Conservation (phyloP, 2,888 invertebrate species). For the Chouioia cunea region DNA sequence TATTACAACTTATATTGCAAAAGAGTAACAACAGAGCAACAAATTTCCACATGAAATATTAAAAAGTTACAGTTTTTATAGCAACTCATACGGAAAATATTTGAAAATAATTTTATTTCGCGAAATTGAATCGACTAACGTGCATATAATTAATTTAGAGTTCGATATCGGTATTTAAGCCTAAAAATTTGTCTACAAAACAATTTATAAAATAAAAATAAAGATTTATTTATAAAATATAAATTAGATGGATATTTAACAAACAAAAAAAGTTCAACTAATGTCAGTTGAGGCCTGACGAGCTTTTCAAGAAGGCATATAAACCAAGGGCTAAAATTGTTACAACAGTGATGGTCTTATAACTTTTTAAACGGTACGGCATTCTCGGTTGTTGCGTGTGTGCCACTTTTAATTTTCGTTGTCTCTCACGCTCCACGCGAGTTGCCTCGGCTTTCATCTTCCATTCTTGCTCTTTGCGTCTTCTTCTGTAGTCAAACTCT, state of each 20-base stretch:
- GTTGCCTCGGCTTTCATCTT: constrained; percentile 60
- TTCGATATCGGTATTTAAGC: constrained; percentile 21
- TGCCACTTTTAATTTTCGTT: constrained; percentile 58
- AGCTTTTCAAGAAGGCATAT: constrained; percentile 64
- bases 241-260: constrained; percentile 21
- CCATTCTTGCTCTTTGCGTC: constrained; percentile 71
- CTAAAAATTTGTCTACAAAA: constrained; percentile 5
- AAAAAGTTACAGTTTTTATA: constrained; percentile 14
- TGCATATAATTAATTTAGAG: background rate
- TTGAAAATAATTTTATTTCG: constrained; percentile 20
- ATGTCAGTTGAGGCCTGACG: constrained; percentile 66
- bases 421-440: constrained; percentile 60
- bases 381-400: constrained; percentile 60
- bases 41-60: constrained; percentile 26
- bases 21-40: constrained; percentile 37
- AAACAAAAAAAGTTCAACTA: constrained; percentile 50
- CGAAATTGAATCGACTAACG: constrained; percentile 7
- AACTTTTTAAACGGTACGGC: constrained; percentile 67
- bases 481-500: constrained; percentile 78
- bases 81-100: background rate
- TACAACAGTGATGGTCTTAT: constrained; percentile 64
- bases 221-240: constrained; percentile 1
- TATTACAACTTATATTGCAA: constrained; percentile 31
- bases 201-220: constrained; percentile 1
- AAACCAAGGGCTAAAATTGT: constrained; percentile 65